These are phyloP conservation scores for Pyrocephalus nanus DNA, from an alignment of 2,797 vertebrate genomes.

Conservation along the genomic window DNA sequence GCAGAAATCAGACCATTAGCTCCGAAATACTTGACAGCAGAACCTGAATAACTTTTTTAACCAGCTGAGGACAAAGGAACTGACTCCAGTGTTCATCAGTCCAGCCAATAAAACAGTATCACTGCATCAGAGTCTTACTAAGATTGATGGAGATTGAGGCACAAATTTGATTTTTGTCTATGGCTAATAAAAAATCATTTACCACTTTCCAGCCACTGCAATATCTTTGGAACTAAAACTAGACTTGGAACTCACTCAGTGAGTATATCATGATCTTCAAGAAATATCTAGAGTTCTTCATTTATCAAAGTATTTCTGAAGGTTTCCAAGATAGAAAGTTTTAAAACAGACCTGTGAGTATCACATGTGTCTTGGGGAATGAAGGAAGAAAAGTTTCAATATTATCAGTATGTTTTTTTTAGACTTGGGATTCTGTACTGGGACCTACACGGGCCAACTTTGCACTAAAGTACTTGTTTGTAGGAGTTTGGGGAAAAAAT, in stretches of 20 bases:
- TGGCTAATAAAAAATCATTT: constrained; percentile 69
- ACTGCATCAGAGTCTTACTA: constrained; percentile 31
- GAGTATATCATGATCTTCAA: constrained; percentile 44
- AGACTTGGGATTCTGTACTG: neutral
- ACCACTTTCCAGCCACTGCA: constrained; percentile 49
- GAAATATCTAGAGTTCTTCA: constrained; percentile 31
- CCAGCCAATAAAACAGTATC: constrained; percentile 55
- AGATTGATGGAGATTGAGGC: constrained; percentile 62
- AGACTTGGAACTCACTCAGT: neutral
- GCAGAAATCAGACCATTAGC: constrained; percentile 46
- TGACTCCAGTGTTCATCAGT: constrained; percentile 51
- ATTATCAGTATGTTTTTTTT: neutral
- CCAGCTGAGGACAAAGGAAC: constrained; percentile 42
- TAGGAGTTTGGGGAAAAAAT: neutral
- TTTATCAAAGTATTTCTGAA: constrained; percentile 59
- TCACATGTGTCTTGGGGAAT: neutral
- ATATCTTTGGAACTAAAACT: constrained; percentile 54
- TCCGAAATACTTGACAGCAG: constrained; percentile 6
- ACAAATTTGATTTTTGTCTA: constrained; percentile 72
- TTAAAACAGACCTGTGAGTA: neutral
- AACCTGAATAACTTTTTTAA: constrained; percentile 32
- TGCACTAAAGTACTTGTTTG: neutral
- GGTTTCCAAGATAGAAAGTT: neutral
- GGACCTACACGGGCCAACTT: neutral
- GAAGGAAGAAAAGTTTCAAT: neutral